Evolutionary conservation across 2,888 invertebrate genomes (phyloP), one percentile per base, ranked within the genome.

Genomic region (Limnephilus lunatus): DNA sequence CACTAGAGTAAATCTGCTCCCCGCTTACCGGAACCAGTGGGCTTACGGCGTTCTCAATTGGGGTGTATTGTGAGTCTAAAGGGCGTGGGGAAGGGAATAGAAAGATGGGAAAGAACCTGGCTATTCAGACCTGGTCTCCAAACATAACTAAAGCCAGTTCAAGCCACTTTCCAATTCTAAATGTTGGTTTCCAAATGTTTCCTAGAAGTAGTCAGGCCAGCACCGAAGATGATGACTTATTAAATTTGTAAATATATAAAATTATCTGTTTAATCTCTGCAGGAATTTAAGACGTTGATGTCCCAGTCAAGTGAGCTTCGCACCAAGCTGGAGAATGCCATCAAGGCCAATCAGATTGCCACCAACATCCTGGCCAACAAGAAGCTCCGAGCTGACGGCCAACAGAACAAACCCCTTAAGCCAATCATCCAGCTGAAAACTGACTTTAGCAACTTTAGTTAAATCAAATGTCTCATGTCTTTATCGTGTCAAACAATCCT

Each of bases 241-340:
- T 68, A 25, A 7, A 25, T 68, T 68, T 3, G 44, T 87, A 31
- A 44, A 87, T 44, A 44, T 92, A 19, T 83, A 0, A 68, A 68
- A 2, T 25, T n/a, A n/a, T 68, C 2, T 68, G 19, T 68, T 68
- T 68, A 32, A n/a, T 89, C 89, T 91, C 95, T 95, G 5, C 94
- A 98, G 97, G 99, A 99, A 95, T 99, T 99, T 95, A 98, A 99
- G 94, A 97, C 97, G 25, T 97, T 99, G 94, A 98, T 99, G 98
- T 97, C 97, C 39, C 98, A 98, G 94, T 98, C 98, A 0, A 96
- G 97, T 0, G 98, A 98, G 92, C 96, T 99, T 91, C 97, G 98
- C 93, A 97, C 96, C 90, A 98, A 98, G 95, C 95, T 99, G 91
- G 99, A 99, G 95, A 97, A 97, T 91, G 99, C 99, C 0, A 97